Base-by-base conservation (phyloP, 1,140 invertebrate species). In the Microplitis demolitor region DNA sequence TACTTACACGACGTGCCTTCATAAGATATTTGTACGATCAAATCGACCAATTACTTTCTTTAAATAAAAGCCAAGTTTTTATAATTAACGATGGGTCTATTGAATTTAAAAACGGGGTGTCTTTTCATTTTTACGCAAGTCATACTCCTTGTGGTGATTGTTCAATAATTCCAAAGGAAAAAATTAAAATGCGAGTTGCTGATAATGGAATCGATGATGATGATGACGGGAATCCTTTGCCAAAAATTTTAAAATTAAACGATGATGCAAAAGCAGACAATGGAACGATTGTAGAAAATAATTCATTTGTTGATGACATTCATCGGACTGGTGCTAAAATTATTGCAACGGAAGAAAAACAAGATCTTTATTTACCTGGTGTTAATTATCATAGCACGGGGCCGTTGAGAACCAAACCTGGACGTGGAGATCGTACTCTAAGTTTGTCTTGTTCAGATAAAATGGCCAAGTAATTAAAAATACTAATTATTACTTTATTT, bases 361-460 rank as follows among this genome's bases (percentile, higher is more conserved):
- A 89, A 77, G 93, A 93, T 85, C 73, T 80, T 16, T 87, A 89
- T 78, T 66, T 81, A 37, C 74, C 85, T 37, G 94, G 93, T 8
- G 54, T 73, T 6, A 82, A 89, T 34, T 96, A 94, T 84, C 95
- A 97, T 80, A 80, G 88, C 9, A 80, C 91, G 1, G 94, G 94
- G 16, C 91, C 90, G 51, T 88, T 97, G 6, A 89, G 97, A 63
- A 97, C 92, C 3, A 98, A 99, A 86, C 97, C 97, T 58, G 97
- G 97, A 0, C 88, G 96, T 80, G 97, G 97, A 0, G 93, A 97
- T 83, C 92, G 92, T 56, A 98, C 97, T 2, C 80, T 94, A 11
- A 97, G 95, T 53, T 90, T 97, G 74, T 97, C 95, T 1, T 98
- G 97, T 85, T 97, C 95, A 84, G 97, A 98, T 86, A 98, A 98